Evolutionary conservation across 2,113 vertebrate species (phyloP), one percentile per base, ranked within the genome.

Genomic region (Serinus canaria): DNA sequence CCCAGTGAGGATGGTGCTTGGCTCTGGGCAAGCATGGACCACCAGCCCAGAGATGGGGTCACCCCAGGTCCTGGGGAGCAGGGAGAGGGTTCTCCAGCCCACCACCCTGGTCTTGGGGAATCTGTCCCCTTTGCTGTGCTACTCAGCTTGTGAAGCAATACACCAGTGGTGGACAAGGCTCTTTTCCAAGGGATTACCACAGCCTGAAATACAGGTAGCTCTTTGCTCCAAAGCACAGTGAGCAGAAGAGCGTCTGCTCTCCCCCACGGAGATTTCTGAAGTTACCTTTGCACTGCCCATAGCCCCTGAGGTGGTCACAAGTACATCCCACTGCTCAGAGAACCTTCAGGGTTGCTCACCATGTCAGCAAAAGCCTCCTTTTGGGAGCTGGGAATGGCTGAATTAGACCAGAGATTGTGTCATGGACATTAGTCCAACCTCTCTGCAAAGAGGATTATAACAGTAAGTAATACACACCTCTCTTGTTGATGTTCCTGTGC

Each of bases 111-210:
- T 66, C 39, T 37, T 55, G 31, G 28, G 53, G 23, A 49, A 39
- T 46, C 41, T 80, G 23, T 68, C 13, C 25, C 49, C 24, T 80
- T 75, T 53, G 37, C 39, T 79, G 49, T 75, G 50, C 28, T 81
- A 25, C 8, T 18, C 69, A 78, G 37, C 7, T 37, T 46, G 28
- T 59, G 47, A 84, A 89, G n/a, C 0, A 5, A 73, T 23, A 63
- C 0, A 0, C 18, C 0, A 0, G 14, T 70, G 31, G 46, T 3
- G 4, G 30, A 25, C 12, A 62, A 90, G 13, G 20, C 25, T 87
- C 23, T 62, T 87, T 24, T 59, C 50, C 47, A 86, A 55, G 30
- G 4, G 23, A n/a, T 37, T 77, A 35, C 7, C 6, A 2, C 8
- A 2, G 4, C 15, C 53, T 76, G n/a, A 90, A 82, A 83, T 39